Conservation (phyloP, 30 jellyfish, hydroid and myxozoan species). For the Calvadosia cruxmelitensis region DNA sequence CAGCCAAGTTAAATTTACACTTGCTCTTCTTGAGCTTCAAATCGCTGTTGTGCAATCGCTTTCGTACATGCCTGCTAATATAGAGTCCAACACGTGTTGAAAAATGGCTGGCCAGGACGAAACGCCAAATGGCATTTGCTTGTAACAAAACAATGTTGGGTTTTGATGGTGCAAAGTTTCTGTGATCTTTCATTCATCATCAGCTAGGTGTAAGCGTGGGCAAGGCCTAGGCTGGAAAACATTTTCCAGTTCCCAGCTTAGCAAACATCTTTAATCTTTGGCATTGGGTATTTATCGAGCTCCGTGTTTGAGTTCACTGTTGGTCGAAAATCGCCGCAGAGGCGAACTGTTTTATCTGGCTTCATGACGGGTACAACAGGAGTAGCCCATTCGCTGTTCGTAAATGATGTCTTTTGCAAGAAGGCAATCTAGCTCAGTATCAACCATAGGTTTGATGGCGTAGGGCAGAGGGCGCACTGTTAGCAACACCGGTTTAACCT, state of each 20-base stretch:
- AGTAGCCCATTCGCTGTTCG: slow-evolving; percentile 27
- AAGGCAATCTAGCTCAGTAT: slow-evolving; percentile 29
- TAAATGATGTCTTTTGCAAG: slow-evolving; percentile 7
- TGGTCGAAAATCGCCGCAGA: slow-evolving; percentile 44
- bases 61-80: no score
- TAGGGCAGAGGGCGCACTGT: slow-evolving; percentile 57
- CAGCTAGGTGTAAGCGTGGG: slow-evolving; percentile 44
- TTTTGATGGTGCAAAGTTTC: slow-evolving; percentile 21
- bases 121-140: no score
- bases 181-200: slow-evolving; percentile 22
- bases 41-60: no score
- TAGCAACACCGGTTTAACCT: no score
- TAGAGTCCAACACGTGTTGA: no score
- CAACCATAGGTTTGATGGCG: slow-evolving; percentile 32
- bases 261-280: slow-evolving; percentile 20
- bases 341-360: slow-evolving; percentile 30
- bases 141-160: slow-evolving; percentile 42
- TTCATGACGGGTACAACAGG: slow-evolving; percentile 24
- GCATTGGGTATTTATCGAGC: slow-evolving; percentile 45
- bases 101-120: no score
- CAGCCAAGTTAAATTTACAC: no score
- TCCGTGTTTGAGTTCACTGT: slow-evolving; percentile 32
- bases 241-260: slow-evolving; percentile 27
- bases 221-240: slow-evolving; percentile 35
- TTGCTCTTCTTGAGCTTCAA: no score